These are phyloP conservation scores for Drosophila cracens DNA, from an alignment of 2,888 invertebrate species.

Conservation along the genomic window DNA sequence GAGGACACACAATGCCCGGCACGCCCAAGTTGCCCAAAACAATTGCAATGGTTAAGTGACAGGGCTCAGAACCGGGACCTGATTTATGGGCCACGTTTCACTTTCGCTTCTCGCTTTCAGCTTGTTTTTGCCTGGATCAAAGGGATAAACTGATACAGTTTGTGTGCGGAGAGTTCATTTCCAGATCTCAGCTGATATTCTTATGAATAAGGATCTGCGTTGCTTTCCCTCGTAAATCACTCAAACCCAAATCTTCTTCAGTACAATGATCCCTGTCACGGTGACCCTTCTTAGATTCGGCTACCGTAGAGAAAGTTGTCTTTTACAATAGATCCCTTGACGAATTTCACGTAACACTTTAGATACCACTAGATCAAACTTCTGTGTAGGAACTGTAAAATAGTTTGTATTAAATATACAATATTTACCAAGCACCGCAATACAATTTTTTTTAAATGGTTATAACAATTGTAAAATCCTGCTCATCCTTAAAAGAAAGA, in stretches of 20 bases:
- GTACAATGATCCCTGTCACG: constrained; percentile 49
- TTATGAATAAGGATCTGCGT: constrained; percentile 29
- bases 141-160: constrained; percentile 45
- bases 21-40: constrained; percentile 41
- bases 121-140: constrained; percentile 22
- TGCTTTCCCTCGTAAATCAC: constrained; percentile 70
- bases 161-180: constrained; percentile 17
- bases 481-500: background rate
- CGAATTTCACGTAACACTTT: constrained; percentile 5
- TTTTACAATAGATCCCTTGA: constrained; percentile 13
- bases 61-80: constrained; percentile 26
- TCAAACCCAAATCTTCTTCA: constrained; percentile 43
- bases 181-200: constrained; percentile 27
- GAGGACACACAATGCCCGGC: constrained; percentile 29
- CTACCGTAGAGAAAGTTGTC: constrained; percentile 45
- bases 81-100: constrained; percentile 71
- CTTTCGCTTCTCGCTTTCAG: constrained; percentile 58
- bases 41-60: constrained; percentile 46
- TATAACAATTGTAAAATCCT: background rate
- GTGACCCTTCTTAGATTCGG: constrained; percentile 12
- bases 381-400: background rate
- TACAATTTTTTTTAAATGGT: no score
- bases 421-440: no score
- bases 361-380: background rate
- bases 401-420: background rate